Base-by-base conservation (phyloP, 2,888 invertebrate species). In the Netelia fuscicornis region DNA sequence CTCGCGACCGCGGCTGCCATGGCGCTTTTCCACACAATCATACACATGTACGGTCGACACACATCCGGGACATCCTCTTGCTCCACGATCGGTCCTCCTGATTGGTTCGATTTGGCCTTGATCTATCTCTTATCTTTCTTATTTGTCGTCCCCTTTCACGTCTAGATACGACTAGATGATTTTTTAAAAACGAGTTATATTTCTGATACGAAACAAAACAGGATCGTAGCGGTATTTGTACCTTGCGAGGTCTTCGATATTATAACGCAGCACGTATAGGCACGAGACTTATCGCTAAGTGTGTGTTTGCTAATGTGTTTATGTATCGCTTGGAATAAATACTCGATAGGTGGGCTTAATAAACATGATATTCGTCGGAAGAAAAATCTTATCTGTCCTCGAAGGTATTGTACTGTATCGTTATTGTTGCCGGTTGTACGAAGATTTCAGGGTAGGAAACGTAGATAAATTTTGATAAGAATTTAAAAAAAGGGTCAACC, bases 101-200 rank as follows among this genome's bases (percentile, higher is more conserved):
- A 82, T 85, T 82, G 85, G 82, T 48, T 67, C 23, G 20, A 17
- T 64, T 72, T 76, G 56, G 54, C 85, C 82, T 85, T 79, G 79
- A 80, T 76, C 71, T 76, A 76, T 76, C 82, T 60, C 62, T 80
- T 80, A 80, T 80, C 80, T 54, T 76, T 84, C 65, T 64, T 67
- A 52, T 80, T 80, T 76, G 75, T 54, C 76, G 72, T 79, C 79
- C 72, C 71, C 64, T 56, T 79, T 76, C 65, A 72, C 62, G 17
- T 62, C 11, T 48, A 13, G 11, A 13, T 48, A 48, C 13, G 13
- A 48, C 48, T 48, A 48, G 10, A 48, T 37, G 48, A 48, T 13
- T 13, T 20, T 20, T 64, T 64, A 48, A 54, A 65, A 37, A 77
- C 17, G 9, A 56, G 37, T 30, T 54, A 54, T 58, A 71, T 79